Base-by-base conservation (phyloP, 2,888 invertebrate species). In the Drepanosiphum platanoidis region DNA sequence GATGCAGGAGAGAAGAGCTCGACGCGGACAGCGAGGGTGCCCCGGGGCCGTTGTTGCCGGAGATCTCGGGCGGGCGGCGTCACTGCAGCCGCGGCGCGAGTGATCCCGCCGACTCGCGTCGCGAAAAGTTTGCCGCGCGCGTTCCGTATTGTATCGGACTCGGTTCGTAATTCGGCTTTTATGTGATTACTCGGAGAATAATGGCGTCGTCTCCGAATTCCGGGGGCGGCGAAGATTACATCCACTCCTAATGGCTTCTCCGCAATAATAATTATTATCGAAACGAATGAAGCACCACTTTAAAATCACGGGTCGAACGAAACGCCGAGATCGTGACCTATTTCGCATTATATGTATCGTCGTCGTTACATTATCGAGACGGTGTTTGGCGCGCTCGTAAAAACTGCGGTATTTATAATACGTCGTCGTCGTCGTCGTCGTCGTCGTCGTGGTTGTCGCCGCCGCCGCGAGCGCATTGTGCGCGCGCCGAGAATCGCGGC, bases 241-340 rank as follows among this genome's bases (percentile, higher is more conserved):
- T 74, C 42, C 9, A 46, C 32, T 32, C 32, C 32, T 74, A 74
- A 74, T 74, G 74, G 46, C 46, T 32, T 52, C 32, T 22, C 11
- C 13, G 32, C 5, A 32, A 74, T 74, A 74, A 71, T 71, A 39
- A 72, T 72, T 46, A 46, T 32, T 46, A 46, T 32, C 11, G 46
- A 32, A 74, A n/a, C 32, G 30, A 74, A 74, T 5, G 46, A 32
- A 32, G 74, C 22, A 52, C 30, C 22, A 64, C 46, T 46, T n/a
- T 46, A 30, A 64, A 27, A 18, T 11, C 18, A 74, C 9, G 46
- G n/a, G 9, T 32, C 11, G 30, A 22, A 52, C 11, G 30, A 22
- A 52, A 74, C 32, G 32, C 18, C 22, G 22, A 74, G 52, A 52
- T 46, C 32, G 32, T 74, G 46, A 32, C 74, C 13, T 74, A 74